Evolutionary conservation across 2,888 invertebrate species (phyloP), one percentile per base, ranked within the genome.

Genomic region (Tetranychus truncatus): DNA sequence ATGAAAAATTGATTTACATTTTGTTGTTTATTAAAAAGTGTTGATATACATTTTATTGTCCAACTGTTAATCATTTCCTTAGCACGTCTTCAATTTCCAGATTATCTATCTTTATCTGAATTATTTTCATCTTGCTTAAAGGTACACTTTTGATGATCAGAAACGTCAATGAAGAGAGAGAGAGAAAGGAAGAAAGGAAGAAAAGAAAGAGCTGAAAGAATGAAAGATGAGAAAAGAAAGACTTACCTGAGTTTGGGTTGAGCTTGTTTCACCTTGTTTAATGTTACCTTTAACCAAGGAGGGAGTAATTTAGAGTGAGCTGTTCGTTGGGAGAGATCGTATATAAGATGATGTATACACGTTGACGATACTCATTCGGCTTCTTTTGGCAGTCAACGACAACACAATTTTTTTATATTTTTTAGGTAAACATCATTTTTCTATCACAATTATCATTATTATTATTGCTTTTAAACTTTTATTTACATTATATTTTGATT

Each of bases 381-480:
- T 55, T 55, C 55, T 55, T 55, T 15, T 15, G 15, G 55, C 15
- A 15, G 15, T 15, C 55, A 55, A 15, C 55, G 15, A 15, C 55
- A 55, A 55, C 11, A 15, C 7, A 55, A 55, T 55, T 15, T 9
- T 55, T 55, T 55, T 9, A 15, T 55, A 55, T 55, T 15, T 55
- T 55, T 55, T 55, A 55, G 55, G 55, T 55, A 55, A 55, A 55
- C 15, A 6, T 15, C 55, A 55, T 34, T 44, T 46, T 6, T 15
- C 72, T 72, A 45, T 34, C 45, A 34, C 44, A 72, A n/a, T 55
- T 15, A 55, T 15, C 72, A 34, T 72, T 45, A 45, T 72, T 72
- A n/a, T 34, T n/a, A 72, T 72, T 18, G 20, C 44, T 72, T 55
- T 55, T 9, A 5, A 15, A 55, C 1, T 15, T 15, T 1, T 55